Percentiles rank a stretch among this genome's conserved stretches.
Evolutionary conservation across 2,113 vertebrate species (phyloP).

Genomic region (Nothoprocta perdicaria): DNA sequence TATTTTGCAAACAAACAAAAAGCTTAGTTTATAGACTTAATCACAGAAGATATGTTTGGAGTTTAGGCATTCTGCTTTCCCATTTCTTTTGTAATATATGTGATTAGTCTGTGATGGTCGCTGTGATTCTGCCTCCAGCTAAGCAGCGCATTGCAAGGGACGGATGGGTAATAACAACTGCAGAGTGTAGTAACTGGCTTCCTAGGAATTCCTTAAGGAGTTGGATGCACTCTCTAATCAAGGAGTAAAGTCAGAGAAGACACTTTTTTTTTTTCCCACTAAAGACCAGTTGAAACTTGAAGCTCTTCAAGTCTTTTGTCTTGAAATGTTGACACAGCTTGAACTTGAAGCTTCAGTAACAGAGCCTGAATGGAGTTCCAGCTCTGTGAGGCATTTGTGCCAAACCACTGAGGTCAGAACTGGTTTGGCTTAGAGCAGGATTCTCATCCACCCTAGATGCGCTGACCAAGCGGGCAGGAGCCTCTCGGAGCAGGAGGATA

Average conservation of each 20-base stretch:
- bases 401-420: not conserved
- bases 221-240: not conserved
- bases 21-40: not conserved
- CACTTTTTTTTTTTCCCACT: not conserved
- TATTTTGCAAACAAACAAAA: not conserved
- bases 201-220: not conserved
- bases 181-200: not conserved
- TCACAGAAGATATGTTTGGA: not conserved
- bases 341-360: not conserved
- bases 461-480: not conserved
- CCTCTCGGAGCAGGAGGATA: not conserved
- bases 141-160: not conserved
- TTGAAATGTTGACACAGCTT: not conserved
- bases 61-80: not conserved
- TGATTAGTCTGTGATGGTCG: not conserved
- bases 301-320: not conserved
- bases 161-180: not conserved
- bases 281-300: not conserved
- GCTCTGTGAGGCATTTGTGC: not conserved
- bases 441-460: not conserved
- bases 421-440: fast-evolving
- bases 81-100: not conserved
- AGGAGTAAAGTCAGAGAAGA: not conserved
- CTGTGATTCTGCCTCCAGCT: not conserved
- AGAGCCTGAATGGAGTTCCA: not conserved